Base-by-base conservation (phyloP, 64 coral and sea anemone species). In the Platygyra sinensis region DNA sequence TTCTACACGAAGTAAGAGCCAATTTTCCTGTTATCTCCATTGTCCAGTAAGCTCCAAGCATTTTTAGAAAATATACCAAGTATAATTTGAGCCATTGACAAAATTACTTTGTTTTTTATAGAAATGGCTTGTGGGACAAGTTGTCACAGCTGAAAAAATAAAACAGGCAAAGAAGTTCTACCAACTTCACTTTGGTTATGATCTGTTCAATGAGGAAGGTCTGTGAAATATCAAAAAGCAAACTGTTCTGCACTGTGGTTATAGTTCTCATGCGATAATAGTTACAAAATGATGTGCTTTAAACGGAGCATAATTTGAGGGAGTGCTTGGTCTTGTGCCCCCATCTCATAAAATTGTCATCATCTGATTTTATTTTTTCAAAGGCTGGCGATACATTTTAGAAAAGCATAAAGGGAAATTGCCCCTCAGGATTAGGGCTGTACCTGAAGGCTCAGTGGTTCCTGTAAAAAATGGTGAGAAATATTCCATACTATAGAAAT, bases 181-280 rank as follows among this genome's bases (percentile, higher is more conserved):
- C 83, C 90, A 90, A 30, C 82, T 96, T 3, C 95, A 96, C 67
- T 96, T 96, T 93, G 95, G 95, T 51, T 83, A 88, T 46, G 60
- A 81, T 29, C 51, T 96, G 9, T 93, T 96, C 42, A 96, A 96
- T 90, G 95, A 96, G 76, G 69, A 93, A 63, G 95, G 95, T 96
- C 61, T 52, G 72, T 60, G 5, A 5, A 57, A 57, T 12, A 57
- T 57, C 42, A 46, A 46, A 46, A 46, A 46, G 6, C 42, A 46
- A 46, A 46, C 6, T 46, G 42, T 46, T 46, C 42, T 46, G 42
- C 42, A 46, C 7, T 57, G 1, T 57, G 54, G 15, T 57, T 57
- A 3, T 12, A 57, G 15, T 57, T 57, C 15, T 57, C 11, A 14
- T 13, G 10, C 10, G 12, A 57, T 0, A 57, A 57, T 46, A 46